phyloP scores from a whole-genome alignment of 1,140 invertebrate genomes.

The Anastatus disparis region DNA sequence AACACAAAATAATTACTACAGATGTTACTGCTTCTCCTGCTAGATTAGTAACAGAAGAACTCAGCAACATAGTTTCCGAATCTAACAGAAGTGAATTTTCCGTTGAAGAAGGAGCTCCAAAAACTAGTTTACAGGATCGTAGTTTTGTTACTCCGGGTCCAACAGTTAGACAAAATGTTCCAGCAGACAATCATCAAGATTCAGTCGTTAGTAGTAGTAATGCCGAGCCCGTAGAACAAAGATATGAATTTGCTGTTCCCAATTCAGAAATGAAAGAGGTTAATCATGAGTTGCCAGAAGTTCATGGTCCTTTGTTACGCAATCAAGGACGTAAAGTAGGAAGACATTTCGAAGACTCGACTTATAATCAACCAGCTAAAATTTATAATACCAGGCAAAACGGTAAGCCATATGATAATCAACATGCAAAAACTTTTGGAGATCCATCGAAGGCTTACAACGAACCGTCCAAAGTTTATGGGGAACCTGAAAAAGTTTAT shows the following conservation, averaged over 20 bases:
- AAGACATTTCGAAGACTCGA: slow-evolving; percentile 58
- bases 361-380: slow-evolving; percentile 67
- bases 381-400: slow-evolving; percentile 57
- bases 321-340: slow-evolving; percentile 59
- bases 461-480: slow-evolving; percentile 67
- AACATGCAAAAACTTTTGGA: slow-evolving; percentile 51
- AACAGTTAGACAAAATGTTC: slow-evolving; percentile 5
- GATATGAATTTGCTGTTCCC: slow-evolving; percentile 53
- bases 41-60: slow-evolving; percentile 63
- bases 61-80: slow-evolving; percentile 67
- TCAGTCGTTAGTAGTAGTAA: slow-evolving; percentile 52
- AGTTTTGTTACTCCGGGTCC: slow-evolving; percentile 51
- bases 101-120: slow-evolving; percentile 67
- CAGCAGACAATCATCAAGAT: slow-evolving; percentile 21
- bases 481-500: slow-evolving; percentile 71
- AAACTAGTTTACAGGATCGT: slow-evolving; percentile 59
- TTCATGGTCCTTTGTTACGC: slow-evolving; percentile 46
- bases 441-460: slow-evolving; percentile 63
- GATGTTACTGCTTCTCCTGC: slow-evolving; percentile 41
- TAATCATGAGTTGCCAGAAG: slow-evolving; percentile 49
- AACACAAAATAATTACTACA: not conserved
- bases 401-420: slow-evolving; percentile 55
- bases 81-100: slow-evolving; percentile 69
- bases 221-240: slow-evolving; percentile 53
- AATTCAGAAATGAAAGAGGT: slow-evolving; percentile 52